phyloP scores from a whole-genome alignment of 64 coral and sea anemone species.

The Actinia tenebrosa region DNA sequence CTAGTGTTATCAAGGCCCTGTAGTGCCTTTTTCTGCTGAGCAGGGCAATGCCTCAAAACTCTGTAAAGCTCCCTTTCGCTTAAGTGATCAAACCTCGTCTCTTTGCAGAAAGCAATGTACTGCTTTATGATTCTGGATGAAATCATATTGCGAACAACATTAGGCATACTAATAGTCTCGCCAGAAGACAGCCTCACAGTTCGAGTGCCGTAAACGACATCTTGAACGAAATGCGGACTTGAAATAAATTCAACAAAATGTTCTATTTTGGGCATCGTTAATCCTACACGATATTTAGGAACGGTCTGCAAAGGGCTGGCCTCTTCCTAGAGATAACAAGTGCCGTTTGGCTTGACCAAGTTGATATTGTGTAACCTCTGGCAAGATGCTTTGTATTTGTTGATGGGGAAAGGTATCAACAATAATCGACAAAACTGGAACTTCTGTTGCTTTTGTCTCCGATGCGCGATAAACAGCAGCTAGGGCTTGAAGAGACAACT shows the following conservation, averaged over 20 bases:
- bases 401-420: too few relatives aligned
- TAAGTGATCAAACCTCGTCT: constrained; percentile 18
- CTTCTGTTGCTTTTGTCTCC: not conserved
- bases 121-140: constrained; percentile 32
- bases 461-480: constrained; percentile 7
- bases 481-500: not conserved
- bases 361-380: too few relatives aligned
- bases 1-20: constrained; percentile 31
- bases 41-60: constrained; percentile 26
- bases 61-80: constrained; percentile 37
- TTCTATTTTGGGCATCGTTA: too few relatives aligned
- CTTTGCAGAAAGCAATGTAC: constrained; percentile 26
- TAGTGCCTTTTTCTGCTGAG: constrained; percentile 31
- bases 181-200: constrained; percentile 18
- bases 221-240: too few relatives aligned
- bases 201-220: constrained; percentile 14
- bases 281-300: too few relatives aligned
- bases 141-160: constrained; percentile 30
- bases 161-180: constrained; percentile 37
- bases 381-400: too few relatives aligned
- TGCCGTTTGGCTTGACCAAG: too few relatives aligned
- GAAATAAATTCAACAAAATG: too few relatives aligned
- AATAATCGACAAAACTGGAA: too few relatives aligned
- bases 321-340: too few relatives aligned
- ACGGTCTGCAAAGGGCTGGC: too few relatives aligned